Evolutionary conservation across 2,888 invertebrate genomes (phyloP).

Genomic region (Bombylius major): DNA sequence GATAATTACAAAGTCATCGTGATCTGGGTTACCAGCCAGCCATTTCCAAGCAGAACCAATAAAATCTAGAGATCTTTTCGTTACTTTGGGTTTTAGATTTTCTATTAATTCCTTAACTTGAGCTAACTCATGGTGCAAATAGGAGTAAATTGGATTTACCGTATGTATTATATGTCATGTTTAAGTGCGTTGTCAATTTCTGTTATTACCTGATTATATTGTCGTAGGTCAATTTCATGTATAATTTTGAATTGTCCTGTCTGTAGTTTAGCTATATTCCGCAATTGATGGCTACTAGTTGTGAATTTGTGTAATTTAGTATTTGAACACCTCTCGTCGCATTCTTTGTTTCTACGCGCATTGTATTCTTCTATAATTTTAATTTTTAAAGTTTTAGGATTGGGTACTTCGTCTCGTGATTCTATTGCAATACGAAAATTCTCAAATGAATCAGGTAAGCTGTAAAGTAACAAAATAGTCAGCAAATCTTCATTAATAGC

Average conservation of each 20-base stretch:
- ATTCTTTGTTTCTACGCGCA: too few species aligned
- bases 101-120: neutral
- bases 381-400: too few species aligned
- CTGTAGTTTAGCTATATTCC: slow-evolving; percentile 2
- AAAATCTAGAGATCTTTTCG: neutral
- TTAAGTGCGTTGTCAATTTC: neutral
- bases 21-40: slow-evolving; percentile 2
- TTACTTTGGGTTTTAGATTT: neutral
- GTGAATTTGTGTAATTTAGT: slow-evolving; percentile 1
- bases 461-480: too few species aligned
- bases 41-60: slow-evolving; percentile 2
- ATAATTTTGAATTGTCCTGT: neutral
- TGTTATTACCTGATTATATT: neutral
- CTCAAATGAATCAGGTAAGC: too few species aligned
- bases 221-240: neutral
- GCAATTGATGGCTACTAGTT: neutral
- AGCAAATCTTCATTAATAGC: too few species aligned
- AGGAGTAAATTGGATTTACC: neutral
- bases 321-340: neutral
- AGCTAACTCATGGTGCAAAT: neutral
- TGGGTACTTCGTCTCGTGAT: too few species aligned
- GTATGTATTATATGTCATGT: neutral
- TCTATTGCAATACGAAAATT: too few species aligned
- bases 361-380: too few species aligned
- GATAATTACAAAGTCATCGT: neutral